Evolutionary conservation across 2,113 vertebrate species (phyloP).

Genomic region (Chionomys nivalis): DNA sequence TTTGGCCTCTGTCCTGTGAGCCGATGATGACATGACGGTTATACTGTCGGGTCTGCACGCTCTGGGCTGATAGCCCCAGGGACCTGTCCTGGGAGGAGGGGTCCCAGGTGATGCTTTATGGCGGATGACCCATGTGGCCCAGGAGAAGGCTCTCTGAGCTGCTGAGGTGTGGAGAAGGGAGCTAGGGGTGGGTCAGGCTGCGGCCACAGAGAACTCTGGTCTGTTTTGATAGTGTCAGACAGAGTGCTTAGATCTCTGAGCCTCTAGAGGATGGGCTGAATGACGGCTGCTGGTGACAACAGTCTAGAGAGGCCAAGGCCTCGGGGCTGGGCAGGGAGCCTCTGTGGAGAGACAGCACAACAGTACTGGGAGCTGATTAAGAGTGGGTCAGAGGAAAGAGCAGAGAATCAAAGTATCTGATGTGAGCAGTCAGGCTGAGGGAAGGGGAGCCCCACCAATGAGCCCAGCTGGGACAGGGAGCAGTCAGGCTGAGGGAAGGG

Average conservation of each 20-base stretch:
- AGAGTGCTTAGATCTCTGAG: neutral
- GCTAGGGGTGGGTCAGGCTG: no score
- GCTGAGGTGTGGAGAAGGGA: no score
- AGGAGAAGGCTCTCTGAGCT: no score
- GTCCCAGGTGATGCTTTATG: neutral
- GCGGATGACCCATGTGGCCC: neutral
- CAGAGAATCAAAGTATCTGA: neutral
- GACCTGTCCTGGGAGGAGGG: neutral
- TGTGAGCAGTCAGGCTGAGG: neutral
- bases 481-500: neutral
- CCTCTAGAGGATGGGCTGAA: neutral
- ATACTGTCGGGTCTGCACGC: neutral
- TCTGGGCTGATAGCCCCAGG: neutral
- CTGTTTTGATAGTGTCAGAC: neutral
- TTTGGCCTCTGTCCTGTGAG: neutral
- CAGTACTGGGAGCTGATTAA: no score
- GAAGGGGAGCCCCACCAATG: neutral
- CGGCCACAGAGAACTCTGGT: neutral
- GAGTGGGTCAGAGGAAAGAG: neutral
- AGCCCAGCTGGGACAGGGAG: neutral
- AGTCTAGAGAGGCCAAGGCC: neutral
- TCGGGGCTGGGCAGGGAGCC: neutral
- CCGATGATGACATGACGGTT: no score
- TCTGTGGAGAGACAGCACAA: neutral
- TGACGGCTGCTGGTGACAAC: neutral